phyloP scores from a whole-genome alignment of 2,888 invertebrate species.

The Latheticus oryzae region DNA sequence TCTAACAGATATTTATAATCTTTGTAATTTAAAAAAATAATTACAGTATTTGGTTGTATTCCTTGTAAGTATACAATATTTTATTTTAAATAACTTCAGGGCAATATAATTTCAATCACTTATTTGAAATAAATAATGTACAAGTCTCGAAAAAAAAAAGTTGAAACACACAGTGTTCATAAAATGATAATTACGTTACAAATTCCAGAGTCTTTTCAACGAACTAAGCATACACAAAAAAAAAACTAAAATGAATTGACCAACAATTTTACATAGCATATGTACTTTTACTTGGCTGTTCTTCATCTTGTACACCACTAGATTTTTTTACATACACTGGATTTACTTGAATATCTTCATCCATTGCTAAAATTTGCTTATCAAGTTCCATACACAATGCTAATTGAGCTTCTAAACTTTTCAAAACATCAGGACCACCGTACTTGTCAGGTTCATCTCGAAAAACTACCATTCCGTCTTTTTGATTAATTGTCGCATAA shows the following conservation, averaged over 20 bases:
- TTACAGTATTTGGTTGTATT: too few relatives aligned
- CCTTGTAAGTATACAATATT: constrained; percentile 23
- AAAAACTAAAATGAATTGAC: constrained; percentile 28
- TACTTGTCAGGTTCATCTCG: constrained; percentile 96
- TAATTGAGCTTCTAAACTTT: constrained; percentile 88
- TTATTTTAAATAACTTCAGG: constrained; percentile 35
- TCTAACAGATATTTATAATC: constrained; percentile 49
- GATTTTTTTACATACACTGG: constrained; percentile 74
- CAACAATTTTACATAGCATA: constrained; percentile 61
- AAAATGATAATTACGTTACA: constrained; percentile 29
- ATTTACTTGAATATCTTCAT: constrained; percentile 93
- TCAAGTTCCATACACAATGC: constrained; percentile 88
- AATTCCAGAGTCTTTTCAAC: constrained; percentile 21
- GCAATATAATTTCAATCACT: constrained; percentile 32
- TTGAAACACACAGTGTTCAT: constrained; percentile 39
- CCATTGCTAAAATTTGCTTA: constrained; percentile 90
- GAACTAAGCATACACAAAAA: constrained; percentile 34
- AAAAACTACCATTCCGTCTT: constrained; percentile 98
- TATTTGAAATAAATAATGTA: constrained; percentile 37
- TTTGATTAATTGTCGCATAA: constrained; percentile 96
- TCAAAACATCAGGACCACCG: constrained; percentile 88
- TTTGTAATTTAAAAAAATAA: too few relatives aligned
- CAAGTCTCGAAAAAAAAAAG: constrained; percentile 21
- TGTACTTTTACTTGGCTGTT: constrained; percentile 64
- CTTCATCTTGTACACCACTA: constrained; percentile 64